Conservation (phyloP, 2,888 invertebrate genomes). For the Sphaerophoria rueppellii region DNA sequence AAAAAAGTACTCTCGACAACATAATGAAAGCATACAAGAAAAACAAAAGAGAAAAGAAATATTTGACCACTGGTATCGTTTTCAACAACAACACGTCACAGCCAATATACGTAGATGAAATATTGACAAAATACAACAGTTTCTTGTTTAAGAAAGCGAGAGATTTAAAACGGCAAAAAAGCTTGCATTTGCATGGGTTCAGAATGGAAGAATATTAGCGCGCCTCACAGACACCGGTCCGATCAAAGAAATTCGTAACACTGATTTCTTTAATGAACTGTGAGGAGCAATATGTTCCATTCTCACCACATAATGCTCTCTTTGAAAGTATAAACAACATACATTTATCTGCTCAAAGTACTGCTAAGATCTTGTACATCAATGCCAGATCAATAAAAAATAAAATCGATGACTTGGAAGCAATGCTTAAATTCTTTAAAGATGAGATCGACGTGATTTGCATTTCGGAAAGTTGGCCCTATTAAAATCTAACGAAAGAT, state of each 20-base stretch:
- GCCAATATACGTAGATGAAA: no score
- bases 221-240: conserved; percentile 17
- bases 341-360: background rate
- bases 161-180: conserved; percentile 9
- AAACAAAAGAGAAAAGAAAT: no score
- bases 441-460: conserved; percentile 9
- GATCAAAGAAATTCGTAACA: no score
- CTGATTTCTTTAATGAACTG: background rate
- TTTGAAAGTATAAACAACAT: conserved; percentile 15
- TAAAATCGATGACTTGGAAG: conserved; percentile 13
- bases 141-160: no score
- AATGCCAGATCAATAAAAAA: conserved; percentile 14
- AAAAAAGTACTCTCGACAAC: no score
- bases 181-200: conserved; percentile 1
- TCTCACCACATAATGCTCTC: background rate
- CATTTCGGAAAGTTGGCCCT: conserved; percentile 5
- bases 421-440: background rate
- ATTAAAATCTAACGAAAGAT: conserved; percentile 3
- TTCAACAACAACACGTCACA: no score
- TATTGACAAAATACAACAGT: conserved; percentile 8
- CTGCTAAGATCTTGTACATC: conserved; percentile 13
- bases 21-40: no score
- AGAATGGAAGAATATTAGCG: conserved; percentile 17
- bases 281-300: no score
- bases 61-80: no score